Percentiles rank a stretch among this genome's conserved stretches.
Conservation (phyloP, 1,140 invertebrate species). For the Penaeus indicus region DNA sequence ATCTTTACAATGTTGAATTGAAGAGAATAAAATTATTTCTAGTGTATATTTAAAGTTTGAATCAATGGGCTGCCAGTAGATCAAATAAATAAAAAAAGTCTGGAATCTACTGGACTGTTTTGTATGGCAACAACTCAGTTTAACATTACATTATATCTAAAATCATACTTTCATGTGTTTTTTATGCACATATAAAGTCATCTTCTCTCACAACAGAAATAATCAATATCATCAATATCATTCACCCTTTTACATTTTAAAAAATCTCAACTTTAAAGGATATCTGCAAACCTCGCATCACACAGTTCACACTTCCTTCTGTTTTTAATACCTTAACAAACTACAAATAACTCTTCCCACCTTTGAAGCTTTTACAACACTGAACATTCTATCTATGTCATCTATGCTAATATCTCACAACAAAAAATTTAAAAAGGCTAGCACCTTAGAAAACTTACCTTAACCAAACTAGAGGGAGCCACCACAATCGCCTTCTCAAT, state of each 20-base stretch:
- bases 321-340: background rate
- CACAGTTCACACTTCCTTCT: too few relatives aligned
- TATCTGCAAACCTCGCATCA: too few relatives aligned
- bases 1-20: background rate
- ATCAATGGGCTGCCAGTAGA: background rate
- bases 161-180: too few relatives aligned
- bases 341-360: background rate
- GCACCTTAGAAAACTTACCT: slow-evolving; percentile 72
- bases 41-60: background rate
- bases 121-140: background rate
- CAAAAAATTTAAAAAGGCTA: background rate
- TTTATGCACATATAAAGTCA: too few relatives aligned
- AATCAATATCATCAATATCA: too few relatives aligned
- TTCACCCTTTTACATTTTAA: too few relatives aligned
- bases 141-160: background rate
- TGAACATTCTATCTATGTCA: background rate
- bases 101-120: background rate
- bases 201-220: too few relatives aligned
- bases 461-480: slow-evolving; percentile 95
- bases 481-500: slow-evolving; percentile 79
- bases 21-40: slow-evolving; percentile 21
- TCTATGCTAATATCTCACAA: too few relatives aligned
- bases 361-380: background rate
- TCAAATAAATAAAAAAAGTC: background rate
- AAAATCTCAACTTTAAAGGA: too few relatives aligned